Conservation (phyloP, 2,888 invertebrate species). For the Podotricha telesiphe region DNA sequence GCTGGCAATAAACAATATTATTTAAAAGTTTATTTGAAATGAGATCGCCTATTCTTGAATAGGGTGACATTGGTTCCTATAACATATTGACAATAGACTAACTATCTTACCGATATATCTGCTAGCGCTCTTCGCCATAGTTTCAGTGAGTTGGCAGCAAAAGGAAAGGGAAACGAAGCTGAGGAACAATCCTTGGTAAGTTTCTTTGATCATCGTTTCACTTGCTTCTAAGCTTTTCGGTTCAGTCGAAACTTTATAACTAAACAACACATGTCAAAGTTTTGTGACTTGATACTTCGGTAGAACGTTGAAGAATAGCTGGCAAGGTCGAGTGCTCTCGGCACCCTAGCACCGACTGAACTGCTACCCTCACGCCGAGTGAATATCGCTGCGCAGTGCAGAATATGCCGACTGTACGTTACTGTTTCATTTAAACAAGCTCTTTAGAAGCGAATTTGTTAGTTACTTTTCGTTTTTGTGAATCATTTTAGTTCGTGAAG, state of each 20-base stretch:
- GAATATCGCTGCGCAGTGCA: conserved; percentile 68
- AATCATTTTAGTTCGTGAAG: conserved; percentile 41
- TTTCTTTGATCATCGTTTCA: conserved; percentile 74
- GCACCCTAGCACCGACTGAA: conserved; percentile 67
- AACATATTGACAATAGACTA: conserved; percentile 17
- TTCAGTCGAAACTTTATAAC: conserved; percentile 40
- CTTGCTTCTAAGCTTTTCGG: conserved; percentile 45
- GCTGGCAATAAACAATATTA: conserved; percentile 1
- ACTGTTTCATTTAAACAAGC: conserved; percentile 58
- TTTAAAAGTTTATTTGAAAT: not conserved
- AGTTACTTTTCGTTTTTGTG: conserved; percentile 42
- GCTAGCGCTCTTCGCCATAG: conserved; percentile 78
- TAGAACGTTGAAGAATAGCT: conserved; percentile 55
- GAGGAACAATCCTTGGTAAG: conserved; percentile 76
- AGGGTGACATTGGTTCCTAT: too few relatives aligned
- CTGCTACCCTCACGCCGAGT: conserved; percentile 41
- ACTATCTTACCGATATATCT: conserved; percentile 73
- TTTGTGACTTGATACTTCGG: conserved; percentile 47
- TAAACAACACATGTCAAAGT: conserved; percentile 36
- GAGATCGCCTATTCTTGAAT: not conserved
- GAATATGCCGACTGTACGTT: conserved; percentile 56
- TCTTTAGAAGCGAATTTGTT: conserved; percentile 53
- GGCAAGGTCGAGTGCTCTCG: conserved; percentile 69
- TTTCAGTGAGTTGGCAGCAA: conserved; percentile 79
- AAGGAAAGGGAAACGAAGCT: conserved; percentile 79